Evolutionary conservation across 2,113 vertebrate genomes (phyloP), one percentile per base, ranked within the genome.

Genomic region (Theristicus caerulescens): DNA sequence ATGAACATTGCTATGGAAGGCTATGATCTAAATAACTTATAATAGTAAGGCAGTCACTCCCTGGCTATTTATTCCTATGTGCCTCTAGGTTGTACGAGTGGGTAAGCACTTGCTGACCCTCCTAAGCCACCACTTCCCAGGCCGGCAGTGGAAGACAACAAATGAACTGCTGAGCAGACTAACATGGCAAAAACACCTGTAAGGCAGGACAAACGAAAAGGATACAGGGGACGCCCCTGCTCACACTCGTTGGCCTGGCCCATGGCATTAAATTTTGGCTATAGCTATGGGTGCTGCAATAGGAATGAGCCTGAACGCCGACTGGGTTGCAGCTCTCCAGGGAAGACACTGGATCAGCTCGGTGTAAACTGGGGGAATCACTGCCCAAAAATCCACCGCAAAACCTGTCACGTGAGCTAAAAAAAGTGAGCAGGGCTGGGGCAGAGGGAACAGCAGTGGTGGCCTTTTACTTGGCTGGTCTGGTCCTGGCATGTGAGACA

Each of bases 311-410:
- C 44, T 77, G 73, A 79, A 64, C 1, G 6, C 8, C 54, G 46
- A 32, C 18, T 44, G 21, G 1, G 0, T 26, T 77, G 25, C 1
- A 3, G 36, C 15, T 85, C 24, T 66, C 36, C 47, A 76, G 65
- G 52, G 38, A 81, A 95, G 40, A 73, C 47, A 13, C 49, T 47
- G 16, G n/a, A 32, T 49, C 44, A 82, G 1, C 26, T 67, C 7
- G 0, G 1, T 58, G 34, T 82, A 88, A 80, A 51, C 24, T 2
- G 2, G 17, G 0, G 5, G 21, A 58, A 58, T 64, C 16, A 25
- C 59, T 3, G 8, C 16, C 20, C 42, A 69, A 25, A 93, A 93
- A 36, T 72, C 26, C 38, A 67, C 42, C 24, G 42, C 32, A 47
- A 91, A 85, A 51, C 13, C 18, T 72, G 34, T 31, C 58, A 80